These are phyloP conservation scores for Tetragonisca angustula DNA, from an alignment of 2,888 invertebrate species.

Conservation along the genomic window DNA sequence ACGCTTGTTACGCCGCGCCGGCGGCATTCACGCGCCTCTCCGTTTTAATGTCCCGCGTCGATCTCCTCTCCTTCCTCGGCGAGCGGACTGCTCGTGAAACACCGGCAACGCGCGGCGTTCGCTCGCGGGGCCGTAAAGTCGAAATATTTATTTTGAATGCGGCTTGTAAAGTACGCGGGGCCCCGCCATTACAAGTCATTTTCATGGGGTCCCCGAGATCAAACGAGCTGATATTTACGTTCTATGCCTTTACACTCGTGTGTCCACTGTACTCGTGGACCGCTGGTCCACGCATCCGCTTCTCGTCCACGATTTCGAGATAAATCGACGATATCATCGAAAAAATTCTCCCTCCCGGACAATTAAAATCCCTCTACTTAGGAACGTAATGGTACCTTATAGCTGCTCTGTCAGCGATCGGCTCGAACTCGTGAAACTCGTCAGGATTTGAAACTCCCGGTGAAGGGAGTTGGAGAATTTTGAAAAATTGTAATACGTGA, in stretches of 20 bases:
- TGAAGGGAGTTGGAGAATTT: background rate
- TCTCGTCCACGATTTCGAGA: background rate
- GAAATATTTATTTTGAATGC: slow-evolving; percentile 78
- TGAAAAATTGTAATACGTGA: background rate
- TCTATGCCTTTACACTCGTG: slow-evolving; percentile 68
- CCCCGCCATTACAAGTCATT: slow-evolving; percentile 78
- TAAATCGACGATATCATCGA: background rate
- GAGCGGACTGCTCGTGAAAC: slow-evolving; percentile 39
- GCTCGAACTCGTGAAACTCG: background rate
- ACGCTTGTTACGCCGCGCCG: slow-evolving; percentile 51
- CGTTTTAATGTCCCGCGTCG: slow-evolving; percentile 73
- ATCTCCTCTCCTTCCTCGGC: slow-evolving; percentile 32
- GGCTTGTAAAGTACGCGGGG: slow-evolving; percentile 73
- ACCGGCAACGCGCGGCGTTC: slow-evolving; percentile 54
- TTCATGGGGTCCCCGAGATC: slow-evolving; percentile 75
- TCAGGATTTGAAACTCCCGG: background rate
- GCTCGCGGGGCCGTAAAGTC: slow-evolving; percentile 72
- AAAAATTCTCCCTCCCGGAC: background rate
- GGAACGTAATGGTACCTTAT: slow-evolving; percentile 1
- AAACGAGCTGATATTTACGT: slow-evolving; percentile 77
- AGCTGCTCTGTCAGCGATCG: background rate
- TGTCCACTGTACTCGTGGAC: slow-evolving; percentile 34
- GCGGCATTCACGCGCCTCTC: slow-evolving; percentile 62
- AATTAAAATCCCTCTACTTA: slow-evolving; percentile 20
- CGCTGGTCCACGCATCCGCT: background rate